Evolutionary conservation across 2,888 invertebrate genomes (phyloP).

Genomic region (Athetis lepigone): DNA sequence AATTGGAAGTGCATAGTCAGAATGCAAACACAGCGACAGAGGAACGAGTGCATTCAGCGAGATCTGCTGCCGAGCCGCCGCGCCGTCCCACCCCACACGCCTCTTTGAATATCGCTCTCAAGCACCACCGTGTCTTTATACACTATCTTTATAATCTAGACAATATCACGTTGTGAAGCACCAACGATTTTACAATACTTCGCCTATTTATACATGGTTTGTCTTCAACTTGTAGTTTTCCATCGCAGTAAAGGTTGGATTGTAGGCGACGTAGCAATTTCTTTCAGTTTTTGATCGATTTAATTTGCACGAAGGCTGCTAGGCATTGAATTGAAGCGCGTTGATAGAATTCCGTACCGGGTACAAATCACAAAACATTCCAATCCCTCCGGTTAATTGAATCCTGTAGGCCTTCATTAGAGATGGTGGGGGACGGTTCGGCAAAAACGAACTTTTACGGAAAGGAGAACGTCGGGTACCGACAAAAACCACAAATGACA

Average conservation of each 20-base stretch:
- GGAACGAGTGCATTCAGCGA: constrained; percentile 70
- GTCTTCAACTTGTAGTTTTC: constrained; percentile 12
- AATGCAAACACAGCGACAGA: constrained; percentile 73
- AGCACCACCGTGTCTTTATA: constrained; percentile 26
- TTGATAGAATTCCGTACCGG: constrained; percentile 83
- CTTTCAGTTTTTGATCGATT: constrained; percentile 73
- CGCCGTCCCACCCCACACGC: constrained; percentile 27
- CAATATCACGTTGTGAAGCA: constrained; percentile 7
- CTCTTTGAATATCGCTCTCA: constrained; percentile 58
- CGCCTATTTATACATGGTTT: constrained; percentile 8
- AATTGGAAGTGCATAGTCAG: constrained; percentile 75
- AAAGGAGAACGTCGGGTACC: constrained; percentile 77
- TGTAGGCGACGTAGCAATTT: constrained; percentile 52
- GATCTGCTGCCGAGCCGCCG: constrained; percentile 42
- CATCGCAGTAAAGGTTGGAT: constrained; percentile 29
- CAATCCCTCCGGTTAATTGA: constrained; percentile 87
- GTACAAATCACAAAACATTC: constrained; percentile 89
- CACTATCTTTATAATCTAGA: constrained; percentile 14
- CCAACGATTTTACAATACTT: constrained; percentile 1
- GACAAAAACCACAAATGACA: constrained; percentile 87
- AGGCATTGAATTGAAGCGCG: constrained; percentile 78
- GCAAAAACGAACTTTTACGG: constrained; percentile 86
- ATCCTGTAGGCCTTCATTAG: constrained; percentile 89
- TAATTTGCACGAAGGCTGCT: constrained; percentile 75
- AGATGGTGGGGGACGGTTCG: constrained; percentile 76